Evolutionary conservation across 2,888 invertebrate species (phyloP).

Genomic region (Anthophora plumipes): DNA sequence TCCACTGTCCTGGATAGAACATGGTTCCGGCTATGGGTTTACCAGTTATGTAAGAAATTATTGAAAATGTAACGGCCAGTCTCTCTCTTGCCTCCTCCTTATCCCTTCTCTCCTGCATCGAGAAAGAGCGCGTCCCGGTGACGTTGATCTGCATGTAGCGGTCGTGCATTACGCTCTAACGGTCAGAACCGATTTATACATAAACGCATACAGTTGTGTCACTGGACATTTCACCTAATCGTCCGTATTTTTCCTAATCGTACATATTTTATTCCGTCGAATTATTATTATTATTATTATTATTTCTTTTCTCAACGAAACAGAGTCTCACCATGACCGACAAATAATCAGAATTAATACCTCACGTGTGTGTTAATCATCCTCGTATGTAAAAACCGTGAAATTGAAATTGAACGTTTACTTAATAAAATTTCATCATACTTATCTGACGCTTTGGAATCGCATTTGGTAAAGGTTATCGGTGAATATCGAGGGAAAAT

Average conservation of each 20-base stretch:
- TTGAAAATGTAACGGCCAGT: conserved; percentile 71
- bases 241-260: conserved; percentile 1
- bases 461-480: no score
- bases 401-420: no score
- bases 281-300: no score
- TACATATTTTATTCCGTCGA: neutral
- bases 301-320: no score
- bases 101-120: conserved; percentile 51
- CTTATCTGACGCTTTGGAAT: no score
- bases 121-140: conserved; percentile 59
- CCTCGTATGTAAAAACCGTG: no score
- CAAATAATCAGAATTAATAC: no score
- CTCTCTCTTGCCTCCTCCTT: conserved; percentile 26
- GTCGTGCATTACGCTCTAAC: conserved; percentile 73
- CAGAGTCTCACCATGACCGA: no score
- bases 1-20: conserved; percentile 50
- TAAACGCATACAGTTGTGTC: conserved; percentile 53
- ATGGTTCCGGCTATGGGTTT: conserved; percentile 51
- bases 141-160: conserved; percentile 74
- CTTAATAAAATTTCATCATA: no score
- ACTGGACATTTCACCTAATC: conserved; percentile 26
- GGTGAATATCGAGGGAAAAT: neutral
- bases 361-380: no score
- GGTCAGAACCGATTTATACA: conserved; percentile 67
- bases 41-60: conserved; percentile 72